Conservation (phyloP, 2,888 invertebrate species). For the Philereme vetulata region DNA sequence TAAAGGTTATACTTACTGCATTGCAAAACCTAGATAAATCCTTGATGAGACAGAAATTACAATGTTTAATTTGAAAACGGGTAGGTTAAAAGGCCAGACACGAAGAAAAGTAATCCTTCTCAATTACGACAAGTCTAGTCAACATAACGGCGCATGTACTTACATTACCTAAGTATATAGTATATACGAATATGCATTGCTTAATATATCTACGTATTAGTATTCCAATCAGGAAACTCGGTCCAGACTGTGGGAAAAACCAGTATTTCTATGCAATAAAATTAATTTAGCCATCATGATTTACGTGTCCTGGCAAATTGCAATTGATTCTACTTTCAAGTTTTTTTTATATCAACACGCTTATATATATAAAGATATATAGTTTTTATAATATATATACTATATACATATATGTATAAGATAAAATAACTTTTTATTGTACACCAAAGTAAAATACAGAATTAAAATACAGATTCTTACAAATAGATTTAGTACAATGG, state of each 20-base stretch:
- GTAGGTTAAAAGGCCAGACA: conserved; percentile 11
- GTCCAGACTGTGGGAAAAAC: conserved; percentile 36
- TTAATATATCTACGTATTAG: conserved; percentile 19
- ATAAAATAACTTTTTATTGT: too few species aligned
- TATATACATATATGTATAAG: too few species aligned
- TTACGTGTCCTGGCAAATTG: conserved; percentile 10
- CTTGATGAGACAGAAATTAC: too few species aligned
- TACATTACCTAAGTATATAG: conserved; percentile 6
- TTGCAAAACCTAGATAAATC: too few species aligned
- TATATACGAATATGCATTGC: conserved; percentile 21
- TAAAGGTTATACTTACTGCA: too few species aligned
- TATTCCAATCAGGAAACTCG: conserved; percentile 34
- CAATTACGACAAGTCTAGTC: conserved; percentile 24
- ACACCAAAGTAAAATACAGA: too few species aligned
- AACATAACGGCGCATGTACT: conserved; percentile 20
- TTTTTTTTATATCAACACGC: too few species aligned
- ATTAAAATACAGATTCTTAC: too few species aligned
- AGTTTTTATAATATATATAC: too few species aligned
- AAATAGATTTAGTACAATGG: too few species aligned
- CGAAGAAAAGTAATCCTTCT: conserved; percentile 10
- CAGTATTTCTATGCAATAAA: conserved; percentile 32
- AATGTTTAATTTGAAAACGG: too few species aligned
- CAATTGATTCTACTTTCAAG: background rate
- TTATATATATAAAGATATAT: too few species aligned
- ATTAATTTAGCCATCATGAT: conserved; percentile 24